Evolutionary conservation across 1,140 invertebrate genomes (phyloP).

Genomic region (Eufriesea mexicana): DNA sequence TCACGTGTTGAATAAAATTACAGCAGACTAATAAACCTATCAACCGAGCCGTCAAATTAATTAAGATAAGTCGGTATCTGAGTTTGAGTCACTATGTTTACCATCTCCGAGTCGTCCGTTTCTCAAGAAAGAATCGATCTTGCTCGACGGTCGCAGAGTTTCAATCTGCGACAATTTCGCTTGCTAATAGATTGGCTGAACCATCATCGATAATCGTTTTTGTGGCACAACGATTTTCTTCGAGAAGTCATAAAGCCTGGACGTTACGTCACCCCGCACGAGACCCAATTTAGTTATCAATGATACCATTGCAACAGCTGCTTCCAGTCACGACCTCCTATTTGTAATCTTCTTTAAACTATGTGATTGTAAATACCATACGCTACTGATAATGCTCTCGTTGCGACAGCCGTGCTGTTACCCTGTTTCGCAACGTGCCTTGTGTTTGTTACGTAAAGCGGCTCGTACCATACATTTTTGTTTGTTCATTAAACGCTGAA

Average conservation of each 20-base stretch:
- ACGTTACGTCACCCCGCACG: constrained; percentile 45
- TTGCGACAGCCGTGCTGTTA: neutral
- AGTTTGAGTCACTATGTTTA: neutral
- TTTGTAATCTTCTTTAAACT: constrained; percentile 45
- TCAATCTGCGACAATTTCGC: neutral
- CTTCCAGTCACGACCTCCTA: constrained; percentile 33
- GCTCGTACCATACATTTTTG: constrained; percentile 2
- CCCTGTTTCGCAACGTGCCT: neutral
- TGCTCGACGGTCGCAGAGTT: too few species aligned
- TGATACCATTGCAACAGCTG: constrained; percentile 55
- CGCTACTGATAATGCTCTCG: constrained; percentile 23
- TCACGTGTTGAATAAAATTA: neutral
- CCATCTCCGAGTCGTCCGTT: too few species aligned
- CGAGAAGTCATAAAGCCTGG: neutral
- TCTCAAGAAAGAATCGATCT: too few species aligned
- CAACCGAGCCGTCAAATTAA: neutral
- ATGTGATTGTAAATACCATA: neutral
- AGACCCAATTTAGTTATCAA: constrained; percentile 63
- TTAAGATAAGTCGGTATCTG: neutral
- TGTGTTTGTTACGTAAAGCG: constrained; percentile 24
- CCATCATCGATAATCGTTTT: neutral
- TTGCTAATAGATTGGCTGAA: neutral
- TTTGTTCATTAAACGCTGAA: constrained; percentile 30
- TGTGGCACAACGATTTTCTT: neutral
- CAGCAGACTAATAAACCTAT: neutral